Conservation (phyloP, 1,140 invertebrate species). For the Rhizoglyphus robini region DNA sequence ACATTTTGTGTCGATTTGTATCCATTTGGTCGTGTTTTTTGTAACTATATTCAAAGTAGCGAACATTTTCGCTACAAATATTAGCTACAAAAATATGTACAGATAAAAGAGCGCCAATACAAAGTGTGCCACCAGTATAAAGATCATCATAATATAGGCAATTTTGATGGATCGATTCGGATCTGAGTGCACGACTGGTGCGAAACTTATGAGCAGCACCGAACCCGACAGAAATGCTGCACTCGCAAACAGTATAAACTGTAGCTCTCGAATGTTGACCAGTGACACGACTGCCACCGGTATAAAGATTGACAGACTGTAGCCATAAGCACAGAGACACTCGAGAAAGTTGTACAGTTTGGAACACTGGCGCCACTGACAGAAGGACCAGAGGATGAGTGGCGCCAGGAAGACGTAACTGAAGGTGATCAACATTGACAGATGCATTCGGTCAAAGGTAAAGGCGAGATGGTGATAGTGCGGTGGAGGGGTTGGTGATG, state of each 20-base stretch:
- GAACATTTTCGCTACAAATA: background rate
- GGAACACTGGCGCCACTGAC: slow-evolving; percentile 61
- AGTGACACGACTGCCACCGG: slow-evolving; percentile 55
- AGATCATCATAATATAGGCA: slow-evolving; percentile 22
- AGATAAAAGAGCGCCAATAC: slow-evolving; percentile 21
- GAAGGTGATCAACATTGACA: slow-evolving; percentile 48
- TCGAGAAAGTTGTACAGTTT: slow-evolving; percentile 53
- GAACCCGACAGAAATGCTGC: slow-evolving; percentile 22
- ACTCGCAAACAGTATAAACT: slow-evolving; percentile 17
- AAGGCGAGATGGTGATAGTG: background rate
- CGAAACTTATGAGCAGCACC: slow-evolving; percentile 20
- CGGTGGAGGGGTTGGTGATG: background rate
- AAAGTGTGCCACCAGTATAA: slow-evolving; percentile 19
- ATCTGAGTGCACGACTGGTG: slow-evolving; percentile 23
- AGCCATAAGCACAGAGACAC: slow-evolving; percentile 84
- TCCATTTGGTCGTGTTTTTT: too few species aligned
- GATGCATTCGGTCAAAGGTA: slow-evolving; percentile 47
- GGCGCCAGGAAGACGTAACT: slow-evolving; percentile 78
- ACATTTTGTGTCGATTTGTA: too few species aligned
- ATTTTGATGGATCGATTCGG: slow-evolving; percentile 15
- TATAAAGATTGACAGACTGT: slow-evolving; percentile 82
- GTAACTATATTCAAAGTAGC: too few species aligned
- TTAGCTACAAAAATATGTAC: slow-evolving; percentile 12
- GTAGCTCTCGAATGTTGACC: slow-evolving; percentile 16
- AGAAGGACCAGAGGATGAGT: slow-evolving; percentile 57